Evolutionary conservation across 92 coral and sea anemone genomes (phyloP).

Genomic region (Plumapathes pennacea): DNA sequence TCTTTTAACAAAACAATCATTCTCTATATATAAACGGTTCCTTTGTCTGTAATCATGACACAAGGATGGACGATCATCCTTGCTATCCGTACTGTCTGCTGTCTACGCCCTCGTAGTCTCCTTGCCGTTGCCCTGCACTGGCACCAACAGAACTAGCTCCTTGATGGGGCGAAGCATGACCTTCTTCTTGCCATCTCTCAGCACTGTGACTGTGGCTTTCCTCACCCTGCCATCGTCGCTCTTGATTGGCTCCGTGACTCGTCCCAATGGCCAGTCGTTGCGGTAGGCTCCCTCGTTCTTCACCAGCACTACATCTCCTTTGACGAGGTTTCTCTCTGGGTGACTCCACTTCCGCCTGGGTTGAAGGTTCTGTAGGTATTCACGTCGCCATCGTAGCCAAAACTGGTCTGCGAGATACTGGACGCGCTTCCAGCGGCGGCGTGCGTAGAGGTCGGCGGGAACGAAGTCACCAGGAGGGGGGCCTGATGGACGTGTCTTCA

Average conservation of each 20-base stretch:
- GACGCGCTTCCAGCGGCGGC: conserved; percentile 17
- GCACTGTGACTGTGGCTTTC: conserved; percentile 12
- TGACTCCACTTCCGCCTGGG: conserved; percentile 15
- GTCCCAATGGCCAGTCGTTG: conserved; percentile 40
- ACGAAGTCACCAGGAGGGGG: no score
- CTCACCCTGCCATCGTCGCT: conserved; percentile 33
- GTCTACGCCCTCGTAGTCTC: no score
- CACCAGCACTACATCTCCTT: conserved; percentile 28
- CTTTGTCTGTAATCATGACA: no score
- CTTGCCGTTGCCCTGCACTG: no score
- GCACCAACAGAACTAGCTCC: conserved; percentile 24
- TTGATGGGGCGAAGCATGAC: conserved; percentile 26
- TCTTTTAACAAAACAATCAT: no score
- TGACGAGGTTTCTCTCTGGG: conserved; percentile 20
- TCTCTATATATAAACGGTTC: no score
- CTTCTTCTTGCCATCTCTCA: conserved; percentile 25
- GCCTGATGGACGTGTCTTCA: no score
- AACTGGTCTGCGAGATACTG: conserved; percentile 15
- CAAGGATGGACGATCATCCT: no score
- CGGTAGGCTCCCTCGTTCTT: conserved; percentile 35
- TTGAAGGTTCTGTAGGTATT: conserved; percentile 25
- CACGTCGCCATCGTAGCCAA: conserved; percentile 22
- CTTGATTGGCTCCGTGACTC: conserved; percentile 17
- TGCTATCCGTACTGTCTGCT: no score
- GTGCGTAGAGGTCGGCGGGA: no score